These are phyloP conservation scores for Artemia franciscana DNA, from an alignment of 1,140 invertebrate genomes.

Conservation along the genomic window DNA sequence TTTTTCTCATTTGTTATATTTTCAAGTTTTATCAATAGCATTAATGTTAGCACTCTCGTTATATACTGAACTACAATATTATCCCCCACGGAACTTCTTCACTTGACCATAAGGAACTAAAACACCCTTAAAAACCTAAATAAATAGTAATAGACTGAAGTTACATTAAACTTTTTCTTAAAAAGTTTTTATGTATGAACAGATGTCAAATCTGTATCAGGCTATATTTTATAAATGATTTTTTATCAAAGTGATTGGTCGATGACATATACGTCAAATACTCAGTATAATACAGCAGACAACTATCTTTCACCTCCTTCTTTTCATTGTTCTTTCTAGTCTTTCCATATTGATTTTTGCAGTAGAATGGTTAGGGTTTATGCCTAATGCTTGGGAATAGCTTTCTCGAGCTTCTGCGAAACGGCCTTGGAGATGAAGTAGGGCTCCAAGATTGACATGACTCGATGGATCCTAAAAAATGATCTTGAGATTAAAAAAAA, in stretches of 20 bases:
- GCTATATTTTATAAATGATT: neutral
- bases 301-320: neutral
- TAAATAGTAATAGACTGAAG: neutral
- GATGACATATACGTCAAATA: neutral
- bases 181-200: neutral
- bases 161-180: neutral
- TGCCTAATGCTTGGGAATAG: slow-evolving; percentile 2
- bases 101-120: too few species aligned
- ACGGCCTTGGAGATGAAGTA: slow-evolving; percentile 4
- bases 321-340: neutral
- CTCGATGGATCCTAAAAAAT: slow-evolving; percentile 2
- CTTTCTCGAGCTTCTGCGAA: slow-evolving; percentile 2
- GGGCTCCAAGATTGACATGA: slow-evolving; percentile 3
- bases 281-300: neutral
- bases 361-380: slow-evolving; percentile 1
- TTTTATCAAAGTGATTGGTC: neutral
- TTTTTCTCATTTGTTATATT: too few species aligned
- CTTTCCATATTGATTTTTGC: slow-evolving; percentile 3
- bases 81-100: too few species aligned
- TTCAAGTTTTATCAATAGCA: too few species aligned
- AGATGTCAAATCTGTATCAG: neutral
- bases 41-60: too few species aligned
- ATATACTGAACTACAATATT: too few species aligned
- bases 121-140: neutral
- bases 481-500: too few species aligned